Evolutionary conservation across 2,797 vertebrate genomes (phyloP), one percentile per base, ranked within the genome.

Genomic region (Xerus rutilus): DNA sequence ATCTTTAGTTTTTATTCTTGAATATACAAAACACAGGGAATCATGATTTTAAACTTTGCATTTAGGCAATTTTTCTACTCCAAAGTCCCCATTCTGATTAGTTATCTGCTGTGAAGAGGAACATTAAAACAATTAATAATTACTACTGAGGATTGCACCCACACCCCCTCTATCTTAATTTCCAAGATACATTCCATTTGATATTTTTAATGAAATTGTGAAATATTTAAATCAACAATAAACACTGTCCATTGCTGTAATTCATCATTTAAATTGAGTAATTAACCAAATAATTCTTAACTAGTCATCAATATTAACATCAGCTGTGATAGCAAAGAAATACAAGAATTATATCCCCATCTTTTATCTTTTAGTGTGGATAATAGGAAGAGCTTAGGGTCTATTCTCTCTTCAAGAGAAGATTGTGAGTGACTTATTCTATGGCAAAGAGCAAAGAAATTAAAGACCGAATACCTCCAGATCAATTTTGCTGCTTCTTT

Each of bases 281-380:
- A 83, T 82, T 47, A 87, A 32, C 52, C 59, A 32, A 20, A 17
- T 62, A 62, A 70, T 69, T 86, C 21, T 52, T 86, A 72, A 67
- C 20, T 49, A 91, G 28, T 25, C 70, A 74, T 69, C 70, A 82
- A 81, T 86, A 82, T 81, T 59, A 59, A 35, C 18, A 90, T 76
- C 62, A 85, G 52, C 32, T 69, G 49, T 82, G 52, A 74, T n/a
- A 91, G 52, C 25, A 65, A 74, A 91, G 35, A 47, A 52, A 86
- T 67, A 65, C 15, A 32, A 91, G 91, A 82, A 87, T 82, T 67
- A 59, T 72, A 81, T 49, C 82, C 11, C 74, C 8, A 74, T 74
- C 6, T 92, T 87, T 82, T 76, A 74, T 23, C 57, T 85, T 11
- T 94, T 86, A 91, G 65, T 45, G 65, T 86, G 73, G 12, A 86